Base-by-base conservation (phyloP, 2,888 invertebrate species). In the Hedychridium roseum region DNA sequence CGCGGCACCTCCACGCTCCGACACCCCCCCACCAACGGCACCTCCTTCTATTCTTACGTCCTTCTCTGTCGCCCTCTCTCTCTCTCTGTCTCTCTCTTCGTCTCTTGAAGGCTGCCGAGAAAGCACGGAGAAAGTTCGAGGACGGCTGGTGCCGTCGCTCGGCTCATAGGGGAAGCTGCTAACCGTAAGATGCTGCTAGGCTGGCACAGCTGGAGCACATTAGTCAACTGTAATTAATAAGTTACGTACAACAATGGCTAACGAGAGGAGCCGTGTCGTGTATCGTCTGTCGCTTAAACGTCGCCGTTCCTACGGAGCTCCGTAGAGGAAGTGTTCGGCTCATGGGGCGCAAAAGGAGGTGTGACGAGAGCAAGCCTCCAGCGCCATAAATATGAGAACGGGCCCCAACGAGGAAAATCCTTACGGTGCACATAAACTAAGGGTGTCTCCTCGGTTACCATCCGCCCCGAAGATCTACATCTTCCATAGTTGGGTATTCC, bases 161-260 rank as follows among this genome's bases (percentile, higher is more conserved):
- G 23, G 5, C 23, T 9, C 23, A 15, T 5, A 15, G 16, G 23
- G 20, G 30, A 12, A 12, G 43, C 11, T 9, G n/a, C n/a, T 39
- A 5, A 37, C 35, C 28, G 47, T 55, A 53, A 40, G 60, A 57
- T 37, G 54, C 37, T 44, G 58, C 35, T 51, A 43, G 42, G 41
- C 3, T 43, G 65, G 61, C 74, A 76, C 76, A 76, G 76, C 76
- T 78, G 75, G 74, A 73, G 66, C 64, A 65, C 71, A 74, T 78
- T 76, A 78, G 73, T 77, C 73, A 73, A 71, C 66, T 62, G 65
- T 76, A 77, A 78, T 76, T 77, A 77, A 76, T 77, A 76, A 76
- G 71, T 76, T 71, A 75, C 68, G 70, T 60, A 63, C 46, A 55
- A 58, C 57, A 58, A 54, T 57, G 51, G 57, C 66, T 73, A 73